A percentile compares a stretch with the other conserved stretches of the same genome.
phyloP scores from a whole-genome alignment of 2,113 vertebrate genomes.

The Jacana jacana region DNA sequence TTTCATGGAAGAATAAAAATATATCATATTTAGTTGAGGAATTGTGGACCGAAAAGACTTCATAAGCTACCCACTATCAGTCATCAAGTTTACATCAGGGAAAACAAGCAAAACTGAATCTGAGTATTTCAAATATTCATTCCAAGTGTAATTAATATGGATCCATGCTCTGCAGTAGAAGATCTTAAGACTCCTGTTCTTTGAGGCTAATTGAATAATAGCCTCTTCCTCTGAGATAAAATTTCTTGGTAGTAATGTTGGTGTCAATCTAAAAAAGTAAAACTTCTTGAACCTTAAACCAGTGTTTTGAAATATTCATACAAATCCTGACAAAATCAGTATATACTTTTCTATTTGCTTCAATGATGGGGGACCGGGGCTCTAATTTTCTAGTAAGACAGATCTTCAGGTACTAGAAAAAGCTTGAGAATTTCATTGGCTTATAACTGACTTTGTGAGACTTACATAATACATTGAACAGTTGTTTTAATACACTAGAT shows the following conservation, averaged over 20 bases:
- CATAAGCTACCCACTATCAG: background rate
- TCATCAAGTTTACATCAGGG: background rate
- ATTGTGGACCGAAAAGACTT: background rate
- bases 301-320: background rate
- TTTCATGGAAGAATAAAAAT: background rate
- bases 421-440: background rate
- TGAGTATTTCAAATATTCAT: background rate
- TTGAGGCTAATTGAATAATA: background rate
- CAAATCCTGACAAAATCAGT: background rate
- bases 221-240: background rate
- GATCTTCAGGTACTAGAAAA: background rate
- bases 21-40: background rate
- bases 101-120: background rate
- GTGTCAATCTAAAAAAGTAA: background rate
- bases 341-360: background rate
- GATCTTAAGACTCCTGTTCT: background rate
- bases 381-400: background rate
- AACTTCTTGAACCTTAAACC: background rate
- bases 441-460: background rate
- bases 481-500: background rate
- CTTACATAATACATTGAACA: background rate
- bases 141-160: background rate
- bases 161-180: background rate
- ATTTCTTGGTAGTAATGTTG: background rate
- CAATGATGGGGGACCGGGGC: rapidly evolving